Conservation (phyloP, 2,888 invertebrate species). For the Coenonympha arcania region DNA sequence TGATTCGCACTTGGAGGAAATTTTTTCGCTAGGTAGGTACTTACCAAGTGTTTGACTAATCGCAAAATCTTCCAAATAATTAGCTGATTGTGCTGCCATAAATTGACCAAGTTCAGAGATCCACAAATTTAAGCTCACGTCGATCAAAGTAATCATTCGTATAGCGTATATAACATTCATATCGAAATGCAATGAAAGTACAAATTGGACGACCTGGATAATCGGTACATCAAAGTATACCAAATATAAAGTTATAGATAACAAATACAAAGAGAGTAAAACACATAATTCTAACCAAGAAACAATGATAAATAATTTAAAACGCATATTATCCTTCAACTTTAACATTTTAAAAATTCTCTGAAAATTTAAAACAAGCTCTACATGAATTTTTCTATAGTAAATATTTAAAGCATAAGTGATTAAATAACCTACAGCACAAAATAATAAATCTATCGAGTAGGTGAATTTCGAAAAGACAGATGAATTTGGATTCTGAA, state of each 20-base stretch:
- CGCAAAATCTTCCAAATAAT: background rate
- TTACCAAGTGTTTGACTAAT: background rate
- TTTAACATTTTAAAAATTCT: background rate
- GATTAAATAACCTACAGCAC: background rate
- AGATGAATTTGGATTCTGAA: background rate
- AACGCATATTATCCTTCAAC: background rate
- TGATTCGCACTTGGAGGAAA: too few species aligned
- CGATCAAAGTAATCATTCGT: background rate
- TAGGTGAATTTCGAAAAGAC: background rate
- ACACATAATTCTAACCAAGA: background rate
- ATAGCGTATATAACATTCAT: slow-evolving; percentile 1
- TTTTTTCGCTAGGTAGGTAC: background rate
- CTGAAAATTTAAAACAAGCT: background rate
- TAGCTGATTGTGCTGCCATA: background rate
- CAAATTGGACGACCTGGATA: background rate
- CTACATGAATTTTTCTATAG: background rate
- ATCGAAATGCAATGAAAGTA: background rate
- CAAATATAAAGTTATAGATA: background rate
- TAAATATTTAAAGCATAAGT: background rate
- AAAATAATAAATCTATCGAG: background rate
- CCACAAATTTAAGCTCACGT: background rate
- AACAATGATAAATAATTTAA: background rate
- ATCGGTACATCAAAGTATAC: background rate
- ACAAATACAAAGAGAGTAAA: background rate
- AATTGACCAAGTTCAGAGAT: background rate